Conservation (phyloP, 2,797 vertebrate genomes). For the Peromyscus attwateri region DNA sequence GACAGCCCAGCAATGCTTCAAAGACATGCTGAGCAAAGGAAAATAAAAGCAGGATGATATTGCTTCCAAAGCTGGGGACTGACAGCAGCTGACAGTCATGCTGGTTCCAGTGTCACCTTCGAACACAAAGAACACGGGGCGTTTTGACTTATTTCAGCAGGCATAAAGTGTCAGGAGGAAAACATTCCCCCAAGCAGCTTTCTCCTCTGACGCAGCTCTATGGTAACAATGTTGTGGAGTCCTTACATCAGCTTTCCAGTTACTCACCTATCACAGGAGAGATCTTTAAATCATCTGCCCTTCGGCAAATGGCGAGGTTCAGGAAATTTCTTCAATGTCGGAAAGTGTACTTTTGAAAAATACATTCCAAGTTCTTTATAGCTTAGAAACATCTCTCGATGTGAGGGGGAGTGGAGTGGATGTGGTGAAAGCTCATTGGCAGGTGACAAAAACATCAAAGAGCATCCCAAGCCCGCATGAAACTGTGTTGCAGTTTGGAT, state of each 20-base stretch:
- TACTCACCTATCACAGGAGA: slow-evolving; percentile 64
- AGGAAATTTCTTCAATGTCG: slow-evolving; percentile 64
- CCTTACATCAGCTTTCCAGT: slow-evolving; percentile 65
- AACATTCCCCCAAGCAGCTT: slow-evolving; percentile 73
- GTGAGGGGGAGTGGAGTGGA: neutral
- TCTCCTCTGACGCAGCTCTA: slow-evolving; percentile 60
- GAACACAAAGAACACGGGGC: slow-evolving; percentile 76
- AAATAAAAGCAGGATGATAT: slow-evolving; percentile 69
- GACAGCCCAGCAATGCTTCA: slow-evolving; percentile 69
- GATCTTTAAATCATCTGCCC: slow-evolving; percentile 66
- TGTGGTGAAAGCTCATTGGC: neutral
- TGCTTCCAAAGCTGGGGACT: slow-evolving; percentile 67
- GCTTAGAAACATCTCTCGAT: slow-evolving; percentile 41
- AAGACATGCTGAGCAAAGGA: slow-evolving; percentile 79
- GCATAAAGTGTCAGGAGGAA: slow-evolving; percentile 71
- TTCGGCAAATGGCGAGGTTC: slow-evolving; percentile 67
- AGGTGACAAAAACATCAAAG: slow-evolving; percentile 16
- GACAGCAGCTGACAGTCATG: slow-evolving; percentile 62
- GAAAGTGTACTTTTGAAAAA: slow-evolving; percentile 73
- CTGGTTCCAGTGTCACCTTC: slow-evolving; percentile 72
- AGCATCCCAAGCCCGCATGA: neutral
- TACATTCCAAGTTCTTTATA: slow-evolving; percentile 52
- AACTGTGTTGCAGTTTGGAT: neutral
- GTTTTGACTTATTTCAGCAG: slow-evolving; percentile 80
- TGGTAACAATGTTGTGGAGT: slow-evolving; percentile 56